These are phyloP conservation scores for Scalopus aquaticus DNA, from an alignment of 2,113 vertebrate genomes.

Conservation along the genomic window DNA sequence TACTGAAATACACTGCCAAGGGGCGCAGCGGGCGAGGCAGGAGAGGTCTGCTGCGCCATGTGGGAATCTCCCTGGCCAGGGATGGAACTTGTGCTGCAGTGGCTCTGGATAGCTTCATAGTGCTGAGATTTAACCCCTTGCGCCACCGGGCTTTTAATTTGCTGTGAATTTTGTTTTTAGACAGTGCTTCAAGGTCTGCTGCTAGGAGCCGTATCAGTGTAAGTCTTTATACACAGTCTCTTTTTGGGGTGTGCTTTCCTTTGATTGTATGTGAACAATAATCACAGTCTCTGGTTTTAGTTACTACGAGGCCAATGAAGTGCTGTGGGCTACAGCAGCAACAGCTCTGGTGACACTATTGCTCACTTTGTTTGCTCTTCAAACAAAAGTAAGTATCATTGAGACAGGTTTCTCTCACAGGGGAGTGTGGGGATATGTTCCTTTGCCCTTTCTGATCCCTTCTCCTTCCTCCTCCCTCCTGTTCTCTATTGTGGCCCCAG, in stretches of 20 bases:
- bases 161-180: constrained; percentile 79
- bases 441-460: not conserved
- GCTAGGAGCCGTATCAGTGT: constrained; percentile 87
- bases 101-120: too few relatives aligned
- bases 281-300: constrained; percentile 75
- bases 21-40: too few relatives aligned
- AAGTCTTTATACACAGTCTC: constrained; percentile 75
- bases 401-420: not conserved
- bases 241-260: not conserved
- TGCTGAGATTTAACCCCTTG: too few relatives aligned
- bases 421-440: not conserved
- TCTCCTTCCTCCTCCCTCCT: too few relatives aligned
- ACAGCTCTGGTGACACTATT: constrained; percentile 85
- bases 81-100: too few relatives aligned
- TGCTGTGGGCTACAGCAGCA: constrained; percentile 87
- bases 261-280: not conserved
- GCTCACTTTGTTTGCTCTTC: constrained; percentile 87
- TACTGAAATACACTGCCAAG: too few relatives aligned
- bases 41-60: too few relatives aligned
- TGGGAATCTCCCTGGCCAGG: too few relatives aligned
- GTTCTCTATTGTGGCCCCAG: not conserved
- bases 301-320: constrained; percentile 81
- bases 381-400: constrained; percentile 86
- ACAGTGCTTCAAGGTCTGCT: constrained; percentile 86
- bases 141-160: constrained; percentile 10